These are phyloP conservation scores for Platyura marginata DNA, from an alignment of 1,140 invertebrate genomes.

Conservation along the genomic window DNA sequence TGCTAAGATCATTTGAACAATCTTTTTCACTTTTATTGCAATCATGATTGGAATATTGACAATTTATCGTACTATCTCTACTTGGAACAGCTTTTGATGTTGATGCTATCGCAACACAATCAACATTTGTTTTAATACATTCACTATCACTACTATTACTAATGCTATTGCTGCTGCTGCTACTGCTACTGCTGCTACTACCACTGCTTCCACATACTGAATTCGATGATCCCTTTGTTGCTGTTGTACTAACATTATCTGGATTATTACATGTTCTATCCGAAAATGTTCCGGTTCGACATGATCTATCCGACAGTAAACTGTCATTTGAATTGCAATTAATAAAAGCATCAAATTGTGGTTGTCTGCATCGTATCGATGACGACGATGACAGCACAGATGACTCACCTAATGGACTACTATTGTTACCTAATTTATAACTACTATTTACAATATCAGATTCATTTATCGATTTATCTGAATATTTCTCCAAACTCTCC, in stretches of 20 bases:
- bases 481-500: not conserved
- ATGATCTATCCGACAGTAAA: not conserved
- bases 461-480: not conserved
- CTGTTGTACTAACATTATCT: not conserved
- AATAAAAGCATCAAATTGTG: not conserved
- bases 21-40: too few species aligned
- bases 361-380: not conserved
- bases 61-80: not conserved
- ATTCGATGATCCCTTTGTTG: not conserved
- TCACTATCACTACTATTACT: not conserved
- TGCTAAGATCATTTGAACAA: too few species aligned
- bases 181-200: not conserved
- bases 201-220: not conserved
- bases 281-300: not conserved
- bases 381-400: not conserved
- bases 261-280: not conserved
- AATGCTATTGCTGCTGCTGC: not conserved
- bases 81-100: not conserved
- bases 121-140: too few species aligned
- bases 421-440: not conserved
- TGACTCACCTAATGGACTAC: not conserved
- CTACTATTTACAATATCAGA: not conserved
- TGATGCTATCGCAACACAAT: conserved; percentile 9
- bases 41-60: too few species aligned
- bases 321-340: conserved; percentile 3